phyloP scores from a whole-genome alignment of 2,113 vertebrate genomes.

The Fregetta grallaria region DNA sequence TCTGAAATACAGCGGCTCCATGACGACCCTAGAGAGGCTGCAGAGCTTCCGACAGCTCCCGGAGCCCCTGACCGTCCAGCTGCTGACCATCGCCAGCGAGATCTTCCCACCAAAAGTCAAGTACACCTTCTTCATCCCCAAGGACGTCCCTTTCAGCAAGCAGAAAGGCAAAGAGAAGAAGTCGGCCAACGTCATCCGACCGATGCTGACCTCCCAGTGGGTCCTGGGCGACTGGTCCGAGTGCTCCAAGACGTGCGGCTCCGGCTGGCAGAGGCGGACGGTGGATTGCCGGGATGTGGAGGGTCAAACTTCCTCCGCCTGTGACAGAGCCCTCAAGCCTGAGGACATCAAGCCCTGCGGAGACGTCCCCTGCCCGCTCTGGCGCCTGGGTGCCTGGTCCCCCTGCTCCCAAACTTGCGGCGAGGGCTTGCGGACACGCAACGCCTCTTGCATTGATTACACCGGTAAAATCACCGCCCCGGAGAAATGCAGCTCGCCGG shows the following conservation, averaged over 20 bases:
- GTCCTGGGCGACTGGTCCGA: conserved; percentile 90
- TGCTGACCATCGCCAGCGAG: conserved; percentile 83
- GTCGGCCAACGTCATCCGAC: conserved; percentile 81
- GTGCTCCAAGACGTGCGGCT: conserved; percentile 90
- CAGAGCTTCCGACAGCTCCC: conserved; percentile 90
- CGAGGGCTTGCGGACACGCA: conserved; percentile 76
- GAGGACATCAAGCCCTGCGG: conserved; percentile 85
- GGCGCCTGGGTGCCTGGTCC: conserved; percentile 82
- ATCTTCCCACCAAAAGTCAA: conserved; percentile 84
- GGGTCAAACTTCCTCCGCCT: conserved; percentile 79
- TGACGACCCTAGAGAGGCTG: conserved; percentile 89
- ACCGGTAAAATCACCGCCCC: conserved; percentile 70
- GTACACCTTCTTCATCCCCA: conserved; percentile 93
- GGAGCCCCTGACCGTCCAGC: conserved; percentile 85
- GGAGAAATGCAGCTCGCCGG: conserved; percentile 77
- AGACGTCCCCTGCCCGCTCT: conserved; percentile 85
- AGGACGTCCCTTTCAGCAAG: conserved; percentile 78
- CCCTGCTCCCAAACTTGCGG: conserved; percentile 84
- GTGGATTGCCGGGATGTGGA: conserved; percentile 85
- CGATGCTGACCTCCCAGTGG: conserved; percentile 83
- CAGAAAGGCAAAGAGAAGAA: conserved; percentile 76
- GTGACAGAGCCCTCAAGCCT: conserved; percentile 82
- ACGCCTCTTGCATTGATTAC: conserved; percentile 80
- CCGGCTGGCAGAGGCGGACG: conserved; percentile 87
- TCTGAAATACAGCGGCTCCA: conserved; percentile 93